Evolutionary conservation across 2,113 vertebrate genomes (phyloP), one percentile per base, ranked within the genome.

Genomic region (Hippocampus comes): DNA sequence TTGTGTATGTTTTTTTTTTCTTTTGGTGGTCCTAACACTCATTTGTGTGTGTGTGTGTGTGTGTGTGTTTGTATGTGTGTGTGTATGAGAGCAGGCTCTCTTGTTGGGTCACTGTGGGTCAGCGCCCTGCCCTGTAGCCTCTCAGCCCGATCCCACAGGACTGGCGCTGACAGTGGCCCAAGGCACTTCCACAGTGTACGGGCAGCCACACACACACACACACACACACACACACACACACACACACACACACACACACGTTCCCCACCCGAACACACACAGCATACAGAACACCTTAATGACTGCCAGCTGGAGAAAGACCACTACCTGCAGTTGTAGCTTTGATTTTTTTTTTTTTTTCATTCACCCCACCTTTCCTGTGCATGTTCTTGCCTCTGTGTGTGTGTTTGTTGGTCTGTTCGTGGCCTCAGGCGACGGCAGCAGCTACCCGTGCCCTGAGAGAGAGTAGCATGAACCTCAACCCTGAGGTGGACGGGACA

Each of bases 381-480:
- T 68, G 41, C 49, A 30, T 61, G 15, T 7, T 61, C 9, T 14
- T 59, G 56, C 9, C 1, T 57, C 9, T 25, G 3, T 57, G 55
- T 25, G 21, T 57, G 55, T 59, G 10, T 56, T 23, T n/a, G 20
- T 56, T 56, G 65, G 85, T 92, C 90, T 92, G 89, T 90, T 92
- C 92, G 90, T 73, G 30, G 72, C 89, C 77, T 76, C 92, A 98
- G 97, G 95, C 94, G 87, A 94, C 93, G 86, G 91, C 92, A 89
- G 95, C 95, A 56, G 96, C 94, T 89, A 87, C 82, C 69, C 94
- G 89, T 78, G 95, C 97, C 78, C 94, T 99, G 85, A 94, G 93
- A 93, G 95, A 97, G 88, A 95, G 95, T 82, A 94, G 94, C 89
- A 97, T 99, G 96, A 96, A 96, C 92, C 92, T 99, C 84, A 98